phyloP scores from a whole-genome alignment of 2,888 invertebrate genomes.

The Drosophila maculinotata region DNA sequence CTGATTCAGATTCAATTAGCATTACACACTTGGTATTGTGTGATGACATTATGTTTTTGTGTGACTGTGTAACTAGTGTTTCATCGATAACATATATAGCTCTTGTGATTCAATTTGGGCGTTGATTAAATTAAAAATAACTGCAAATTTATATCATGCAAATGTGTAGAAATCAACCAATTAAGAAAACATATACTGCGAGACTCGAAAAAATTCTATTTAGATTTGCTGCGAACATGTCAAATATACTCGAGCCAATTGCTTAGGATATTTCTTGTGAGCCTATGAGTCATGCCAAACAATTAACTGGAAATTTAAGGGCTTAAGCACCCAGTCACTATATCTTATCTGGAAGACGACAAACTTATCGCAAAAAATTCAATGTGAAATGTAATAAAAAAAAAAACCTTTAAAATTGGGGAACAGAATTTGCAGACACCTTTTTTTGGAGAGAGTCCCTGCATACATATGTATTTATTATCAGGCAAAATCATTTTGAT shows the following conservation, averaged over 20 bases:
- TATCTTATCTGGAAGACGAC: constrained; percentile 50
- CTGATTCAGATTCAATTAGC: background rate
- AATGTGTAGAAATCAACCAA: background rate
- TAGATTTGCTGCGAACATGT: background rate
- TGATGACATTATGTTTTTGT: background rate
- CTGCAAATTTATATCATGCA: too few species aligned
- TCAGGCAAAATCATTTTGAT: constrained; percentile 15
- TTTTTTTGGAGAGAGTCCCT: background rate
- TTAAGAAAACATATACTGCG: too few species aligned
- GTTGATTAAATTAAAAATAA: too few species aligned
- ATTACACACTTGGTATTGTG: background rate
- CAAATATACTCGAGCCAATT: background rate
- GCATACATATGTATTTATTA: background rate
- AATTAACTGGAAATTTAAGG: constrained; percentile 29
- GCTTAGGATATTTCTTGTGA: constrained; percentile 25
- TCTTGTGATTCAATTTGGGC: too few species aligned
- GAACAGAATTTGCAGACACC: too few species aligned
- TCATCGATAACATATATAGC: background rate
- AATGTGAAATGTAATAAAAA: constrained; percentile 11
- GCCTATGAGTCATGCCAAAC: constrained; percentile 36
- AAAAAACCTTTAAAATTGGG: constrained; percentile 3
- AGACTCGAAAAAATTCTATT: background rate
- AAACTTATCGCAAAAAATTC: constrained; percentile 46
- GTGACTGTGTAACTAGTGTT: background rate
- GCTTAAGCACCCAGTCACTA: constrained; percentile 13